These are phyloP conservation scores for Sciurus niger DNA, from an alignment of 2,113 vertebrate species.

Conservation along the genomic window DNA sequence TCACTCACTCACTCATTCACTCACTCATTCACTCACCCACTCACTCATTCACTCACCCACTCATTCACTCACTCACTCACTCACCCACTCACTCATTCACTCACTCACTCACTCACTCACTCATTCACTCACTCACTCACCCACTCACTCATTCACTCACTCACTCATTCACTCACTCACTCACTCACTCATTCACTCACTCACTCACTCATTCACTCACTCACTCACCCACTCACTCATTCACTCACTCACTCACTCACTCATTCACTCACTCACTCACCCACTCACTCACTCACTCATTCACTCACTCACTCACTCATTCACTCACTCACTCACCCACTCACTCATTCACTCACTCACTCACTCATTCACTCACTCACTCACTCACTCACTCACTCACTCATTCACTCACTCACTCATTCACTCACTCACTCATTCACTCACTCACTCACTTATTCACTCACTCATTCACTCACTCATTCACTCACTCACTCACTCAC, in stretches of 20 bases:
- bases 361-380: neutral
- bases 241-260: neutral
- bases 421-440: no score
- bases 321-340: neutral
- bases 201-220: neutral
- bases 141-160: neutral
- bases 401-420: neutral
- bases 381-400: neutral
- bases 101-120: neutral
- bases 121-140: neutral
- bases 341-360: neutral
- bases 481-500: neutral
- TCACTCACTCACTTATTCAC: no score
- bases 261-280: neutral
- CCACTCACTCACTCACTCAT: no score
- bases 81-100: neutral
- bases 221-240: neutral
- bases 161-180: neutral
- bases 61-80: neutral
- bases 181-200: neutral
- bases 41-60: neutral
- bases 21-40: neutral
- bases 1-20: neutral
- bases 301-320: neutral
- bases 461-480: no score